Conservation (phyloP, 64 coral and sea anemone genomes). For the Stylophora pistillata region DNA sequence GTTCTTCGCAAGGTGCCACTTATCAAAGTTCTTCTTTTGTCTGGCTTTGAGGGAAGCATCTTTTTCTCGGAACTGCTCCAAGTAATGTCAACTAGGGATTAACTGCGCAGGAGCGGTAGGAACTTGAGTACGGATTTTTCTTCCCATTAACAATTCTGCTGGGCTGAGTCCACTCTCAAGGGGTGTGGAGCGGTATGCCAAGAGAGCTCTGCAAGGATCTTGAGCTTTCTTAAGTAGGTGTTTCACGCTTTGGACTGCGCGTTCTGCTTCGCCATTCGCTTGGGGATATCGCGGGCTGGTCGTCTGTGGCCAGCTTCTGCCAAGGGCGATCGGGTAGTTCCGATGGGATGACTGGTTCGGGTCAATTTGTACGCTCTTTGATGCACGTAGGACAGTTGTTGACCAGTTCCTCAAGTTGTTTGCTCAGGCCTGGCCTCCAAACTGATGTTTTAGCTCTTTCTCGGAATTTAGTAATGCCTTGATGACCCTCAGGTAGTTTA, state of each 20-base stretch:
- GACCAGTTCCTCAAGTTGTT: neutral
- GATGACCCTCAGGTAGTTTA: neutral
- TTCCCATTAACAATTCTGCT: slow-evolving; percentile 52
- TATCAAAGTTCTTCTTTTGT: slow-evolving; percentile 36
- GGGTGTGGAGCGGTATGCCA: slow-evolving; percentile 53
- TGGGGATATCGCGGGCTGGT: slow-evolving; percentile 30
- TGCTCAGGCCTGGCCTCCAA: slow-evolving; percentile 24
- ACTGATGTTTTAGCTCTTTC: slow-evolving; percentile 2
- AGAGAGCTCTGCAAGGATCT: slow-evolving; percentile 9
- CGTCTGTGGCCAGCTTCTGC: slow-evolving; percentile 23
- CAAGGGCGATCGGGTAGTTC: slow-evolving; percentile 26
- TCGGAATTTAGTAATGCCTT: slow-evolving; percentile 14
- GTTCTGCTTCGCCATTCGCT: neutral
- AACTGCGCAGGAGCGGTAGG: slow-evolving; percentile 12
- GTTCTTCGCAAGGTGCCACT: neutral
- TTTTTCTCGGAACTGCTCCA: slow-evolving; percentile 52
- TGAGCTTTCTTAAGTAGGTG: neutral
- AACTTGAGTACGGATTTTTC: slow-evolving; percentile 59
- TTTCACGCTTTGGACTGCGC: neutral
- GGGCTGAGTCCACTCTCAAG: slow-evolving; percentile 42
- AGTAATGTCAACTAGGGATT: slow-evolving; percentile 42
- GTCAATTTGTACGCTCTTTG: neutral
- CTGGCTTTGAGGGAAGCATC: slow-evolving; percentile 52
- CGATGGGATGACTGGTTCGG: slow-evolving; percentile 1
- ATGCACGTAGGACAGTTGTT: slow-evolving; percentile 12